phyloP scores from a whole-genome alignment of 1,140 invertebrate species.

The Hestina assimilis region DNA sequence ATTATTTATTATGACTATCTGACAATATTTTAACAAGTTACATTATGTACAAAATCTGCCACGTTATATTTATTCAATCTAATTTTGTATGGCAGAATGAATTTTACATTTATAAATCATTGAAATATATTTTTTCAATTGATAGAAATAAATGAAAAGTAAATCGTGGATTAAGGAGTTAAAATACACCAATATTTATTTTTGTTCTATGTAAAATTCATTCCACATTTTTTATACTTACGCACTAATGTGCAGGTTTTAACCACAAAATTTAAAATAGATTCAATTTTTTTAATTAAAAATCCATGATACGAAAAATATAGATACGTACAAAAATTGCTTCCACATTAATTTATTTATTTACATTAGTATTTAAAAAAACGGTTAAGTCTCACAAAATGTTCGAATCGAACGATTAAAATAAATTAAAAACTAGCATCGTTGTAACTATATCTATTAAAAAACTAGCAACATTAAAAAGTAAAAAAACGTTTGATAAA shows the following conservation, averaged over 20 bases:
- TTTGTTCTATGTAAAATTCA: conserved; percentile 14
- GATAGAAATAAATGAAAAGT: neutral
- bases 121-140: too few species aligned
- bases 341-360: conserved; percentile 25
- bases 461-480: neutral
- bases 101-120: conserved; percentile 11
- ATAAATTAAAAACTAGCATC: conserved; percentile 20
- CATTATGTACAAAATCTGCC: conserved; percentile 69
- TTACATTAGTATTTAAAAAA: conserved; percentile 34
- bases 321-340: neutral
- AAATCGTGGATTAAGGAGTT: too few species aligned
- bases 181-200: too few species aligned
- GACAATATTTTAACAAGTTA: conserved; percentile 70
- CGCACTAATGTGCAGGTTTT: conserved; percentile 11
- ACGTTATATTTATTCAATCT: conserved; percentile 11
- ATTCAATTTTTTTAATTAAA: conserved; percentile 18
- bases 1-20: conserved; percentile 73
- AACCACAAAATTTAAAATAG: conserved; percentile 17
- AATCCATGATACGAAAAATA: neutral
- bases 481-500: neutral
- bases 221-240: conserved; percentile 7
- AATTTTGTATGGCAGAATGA: conserved; percentile 1
- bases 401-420: conserved; percentile 13
- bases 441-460: conserved; percentile 16
- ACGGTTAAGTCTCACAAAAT: conserved; percentile 39